Conservation (phyloP, 2,113 vertebrate genomes). For the Alexandromys fortis region DNA sequence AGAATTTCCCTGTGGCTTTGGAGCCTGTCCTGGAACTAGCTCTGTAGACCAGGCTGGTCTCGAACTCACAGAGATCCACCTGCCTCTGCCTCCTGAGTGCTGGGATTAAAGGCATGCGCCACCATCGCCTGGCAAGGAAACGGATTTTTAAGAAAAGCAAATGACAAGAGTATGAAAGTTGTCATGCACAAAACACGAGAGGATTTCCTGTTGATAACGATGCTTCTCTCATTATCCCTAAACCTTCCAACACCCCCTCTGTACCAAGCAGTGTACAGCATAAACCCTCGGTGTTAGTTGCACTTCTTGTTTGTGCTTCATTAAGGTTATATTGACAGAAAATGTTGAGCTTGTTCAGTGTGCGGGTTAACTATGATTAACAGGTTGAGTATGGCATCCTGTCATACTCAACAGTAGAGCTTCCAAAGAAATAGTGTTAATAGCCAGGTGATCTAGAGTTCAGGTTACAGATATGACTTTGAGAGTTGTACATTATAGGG, state of each 20-base stretch:
- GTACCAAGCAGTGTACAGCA: neutral
- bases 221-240: neutral
- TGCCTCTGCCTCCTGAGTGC: no score
- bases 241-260: neutral
- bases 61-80: no score
- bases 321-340: neutral
- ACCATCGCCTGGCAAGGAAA: neutral
- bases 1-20: no score
- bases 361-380: neutral
- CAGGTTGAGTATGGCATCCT: neutral
- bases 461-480: neutral
- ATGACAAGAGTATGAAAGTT: neutral
- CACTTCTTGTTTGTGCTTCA: conserved; percentile 16
- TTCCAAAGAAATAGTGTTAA: neutral
- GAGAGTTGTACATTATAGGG: neutral
- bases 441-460: neutral
- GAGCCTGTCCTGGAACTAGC: no score
- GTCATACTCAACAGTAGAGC: neutral
- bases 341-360: neutral
- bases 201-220: neutral
- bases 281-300: neutral
- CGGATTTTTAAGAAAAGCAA: neutral
- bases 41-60: no score
- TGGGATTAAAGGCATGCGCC: no score
- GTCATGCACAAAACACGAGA: neutral